Evolutionary conservation across 2,113 vertebrate species (phyloP), one percentile per base, ranked within the genome.

Genomic region (Archocentrus centrarchus): DNA sequence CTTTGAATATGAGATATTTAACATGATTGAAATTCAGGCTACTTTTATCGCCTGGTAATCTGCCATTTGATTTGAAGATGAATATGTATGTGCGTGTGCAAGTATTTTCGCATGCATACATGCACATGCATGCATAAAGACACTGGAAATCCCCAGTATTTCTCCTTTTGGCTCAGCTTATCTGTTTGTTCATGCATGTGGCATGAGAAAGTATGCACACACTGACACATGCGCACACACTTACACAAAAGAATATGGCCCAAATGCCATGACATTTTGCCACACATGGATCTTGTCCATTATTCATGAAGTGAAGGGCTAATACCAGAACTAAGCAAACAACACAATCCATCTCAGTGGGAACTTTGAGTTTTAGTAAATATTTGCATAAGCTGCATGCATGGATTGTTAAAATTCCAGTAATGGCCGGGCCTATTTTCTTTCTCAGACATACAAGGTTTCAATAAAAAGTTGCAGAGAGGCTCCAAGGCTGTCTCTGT

Each of bases 191-290:
- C 11, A 37, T 66, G 37, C 37, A 35, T 62, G 59, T 73, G 80
- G 17, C 11, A 75, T 75, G 8, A 79, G 30, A 77, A 60, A 11
- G 15, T 41, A 60, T 55, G 30, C 24, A 41, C 8, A 68, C 70
- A 63, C 55, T 24, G 1, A 53, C 63, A 64, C 76, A 82, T 37
- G 66, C 32, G 76, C 61, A 60, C 44, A 41, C 59, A 60, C 64
- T 27, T 22, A 59, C 50, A 75, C 77, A 59, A 76, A 82, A 66
- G 61, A 78, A 79, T 78, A 68, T 77, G 85, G 44, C 75, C 41
- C 79, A 93, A 96, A 95, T 94, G 92, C 86, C 91, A 88, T 95
- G 95, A 94, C 95, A 95, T 96, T 96, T 95, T 63, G 86, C 84
- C 80, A 84, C 92, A 90, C 85, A 76, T 85, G 77, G 81, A 83